Evolutionary conservation across 2,888 invertebrate genomes (phyloP), one percentile per base, ranked within the genome.

Genomic region (Drosophila koepferae): DNA sequence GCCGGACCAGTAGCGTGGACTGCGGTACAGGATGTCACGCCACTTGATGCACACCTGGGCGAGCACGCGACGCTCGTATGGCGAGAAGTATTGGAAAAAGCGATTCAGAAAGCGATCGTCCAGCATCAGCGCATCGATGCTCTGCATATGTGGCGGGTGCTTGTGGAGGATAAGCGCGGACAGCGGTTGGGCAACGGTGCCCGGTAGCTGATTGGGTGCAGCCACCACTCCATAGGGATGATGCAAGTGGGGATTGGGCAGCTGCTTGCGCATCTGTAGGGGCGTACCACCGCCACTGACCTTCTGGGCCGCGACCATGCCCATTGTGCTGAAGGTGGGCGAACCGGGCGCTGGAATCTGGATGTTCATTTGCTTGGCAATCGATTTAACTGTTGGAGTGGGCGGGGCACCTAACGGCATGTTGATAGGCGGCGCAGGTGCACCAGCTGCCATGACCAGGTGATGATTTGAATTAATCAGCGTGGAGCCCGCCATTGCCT

Each of bases 41-140:
- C 98, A 99, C 91, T 96, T 94, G 72, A 95, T 95, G 94, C 98
- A 98, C 64, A 98, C 96, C 93, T 97, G 97, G 14, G 98, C 97
- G 82, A 98, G 94, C 16, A 95, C 94, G 72, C 97, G 95, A 72
- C 98, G 94, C 86, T 98, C 98, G 81, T 95, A 95, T 16, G 97
- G 94, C 76, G 95, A 95, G 92, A 97, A 97, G 92, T 97, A 97
- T 49, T 96, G 94, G 93, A 98, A 98, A 94, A 98, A 97, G 90
- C 95, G 95, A 68, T 95, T 95, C 46, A 99, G 95, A 93, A 98
- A 98, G 78, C 96, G 95, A 82, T 98, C 97, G 91, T 98, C 98
- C 90, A 95, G 94, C 92, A 97, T 94, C 83, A 98, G 94, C 91
- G 97, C 96, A 44, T 95, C 95, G 95, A 96, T 96, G 74, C 95